A percentile compares a stretch with the other conserved stretches of the same genome.
Conservation (phyloP, 2,888 invertebrate genomes). For the Luffia ferchaultella region DNA sequence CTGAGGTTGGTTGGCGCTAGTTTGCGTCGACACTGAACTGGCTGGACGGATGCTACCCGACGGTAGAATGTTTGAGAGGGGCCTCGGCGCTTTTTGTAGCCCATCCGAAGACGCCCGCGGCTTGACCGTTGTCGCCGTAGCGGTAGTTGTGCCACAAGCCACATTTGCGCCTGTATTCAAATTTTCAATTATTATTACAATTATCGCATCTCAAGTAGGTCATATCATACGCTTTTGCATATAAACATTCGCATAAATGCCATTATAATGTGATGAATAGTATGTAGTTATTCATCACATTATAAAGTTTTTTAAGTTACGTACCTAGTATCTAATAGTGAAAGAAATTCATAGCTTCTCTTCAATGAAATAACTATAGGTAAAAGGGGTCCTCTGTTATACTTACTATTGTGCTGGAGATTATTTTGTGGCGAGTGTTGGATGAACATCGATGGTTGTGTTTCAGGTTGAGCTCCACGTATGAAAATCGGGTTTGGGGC, state of each 20-base stretch:
- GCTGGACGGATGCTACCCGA: slow-evolving; percentile 72
- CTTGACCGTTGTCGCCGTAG: slow-evolving; percentile 35
- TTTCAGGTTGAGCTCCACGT: slow-evolving; percentile 79
- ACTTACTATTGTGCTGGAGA: slow-evolving; percentile 54
- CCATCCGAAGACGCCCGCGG: slow-evolving; percentile 45
- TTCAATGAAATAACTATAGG: too few species aligned
- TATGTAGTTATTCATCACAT: too few species aligned
- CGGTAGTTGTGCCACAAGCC: slow-evolving; percentile 34
- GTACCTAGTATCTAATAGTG: too few species aligned
- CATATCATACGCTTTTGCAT: too few species aligned
- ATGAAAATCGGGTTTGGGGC: slow-evolving; percentile 86
- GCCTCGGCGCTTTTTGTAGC: slow-evolving; percentile 48
- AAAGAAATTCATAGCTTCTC: too few species aligned
- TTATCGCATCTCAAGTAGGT: too few species aligned
- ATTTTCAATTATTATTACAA: slow-evolving; percentile 1
- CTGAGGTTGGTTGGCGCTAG: slow-evolving; percentile 63
- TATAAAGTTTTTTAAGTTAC: too few species aligned
- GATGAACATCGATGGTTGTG: slow-evolving; percentile 78
- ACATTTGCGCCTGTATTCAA: slow-evolving; percentile 38
- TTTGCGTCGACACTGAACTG: slow-evolving; percentile 87
- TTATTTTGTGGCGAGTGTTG: slow-evolving; percentile 75
- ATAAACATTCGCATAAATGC: too few species aligned
- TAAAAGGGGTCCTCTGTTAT: too few species aligned
- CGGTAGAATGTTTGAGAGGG: slow-evolving; percentile 70
- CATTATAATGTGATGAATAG: too few species aligned